phyloP scores from a whole-genome alignment of 1,140 invertebrate species.

The Philotrypesis tridentata region DNA sequence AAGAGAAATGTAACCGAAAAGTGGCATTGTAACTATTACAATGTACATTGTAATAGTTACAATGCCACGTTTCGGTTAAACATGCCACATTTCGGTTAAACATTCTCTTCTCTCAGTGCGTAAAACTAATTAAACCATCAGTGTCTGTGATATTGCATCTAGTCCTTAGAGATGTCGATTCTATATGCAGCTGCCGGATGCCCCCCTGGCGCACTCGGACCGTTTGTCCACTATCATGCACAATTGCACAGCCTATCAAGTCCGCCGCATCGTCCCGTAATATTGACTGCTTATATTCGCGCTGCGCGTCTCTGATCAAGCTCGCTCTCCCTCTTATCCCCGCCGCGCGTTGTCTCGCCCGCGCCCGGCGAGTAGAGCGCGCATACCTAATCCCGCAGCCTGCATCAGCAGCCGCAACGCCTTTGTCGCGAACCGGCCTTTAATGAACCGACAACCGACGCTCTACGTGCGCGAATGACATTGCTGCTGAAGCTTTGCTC shows the following conservation, averaged over 20 bases:
- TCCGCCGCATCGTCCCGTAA: not conserved
- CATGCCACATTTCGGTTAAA: too few species aligned
- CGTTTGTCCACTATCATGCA: too few species aligned
- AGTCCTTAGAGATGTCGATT: not conserved
- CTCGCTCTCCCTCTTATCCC: not conserved
- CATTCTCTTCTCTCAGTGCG: too few species aligned
- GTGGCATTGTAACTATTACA: too few species aligned
- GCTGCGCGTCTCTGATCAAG: constrained; percentile 1
- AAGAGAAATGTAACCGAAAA: too few species aligned
- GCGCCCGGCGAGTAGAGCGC: too few species aligned
- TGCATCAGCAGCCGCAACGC: too few species aligned
- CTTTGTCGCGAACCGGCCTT: not conserved
- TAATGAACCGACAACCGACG: not conserved
- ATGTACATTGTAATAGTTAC: too few species aligned
- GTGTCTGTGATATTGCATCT: not conserved
- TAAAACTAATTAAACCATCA: not conserved
- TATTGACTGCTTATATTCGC: constrained; percentile 23
- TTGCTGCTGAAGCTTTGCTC: not conserved
- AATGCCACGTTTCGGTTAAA: too few species aligned
- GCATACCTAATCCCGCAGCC: not conserved
- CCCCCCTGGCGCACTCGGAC: too few species aligned
- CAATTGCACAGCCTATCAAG: not conserved
- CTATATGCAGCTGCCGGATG: too few species aligned
- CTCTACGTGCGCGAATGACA: too few species aligned
- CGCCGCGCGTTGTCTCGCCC: not conserved